phyloP scores from a whole-genome alignment of 2,888 invertebrate genomes.

The Cynaeus angustus region DNA sequence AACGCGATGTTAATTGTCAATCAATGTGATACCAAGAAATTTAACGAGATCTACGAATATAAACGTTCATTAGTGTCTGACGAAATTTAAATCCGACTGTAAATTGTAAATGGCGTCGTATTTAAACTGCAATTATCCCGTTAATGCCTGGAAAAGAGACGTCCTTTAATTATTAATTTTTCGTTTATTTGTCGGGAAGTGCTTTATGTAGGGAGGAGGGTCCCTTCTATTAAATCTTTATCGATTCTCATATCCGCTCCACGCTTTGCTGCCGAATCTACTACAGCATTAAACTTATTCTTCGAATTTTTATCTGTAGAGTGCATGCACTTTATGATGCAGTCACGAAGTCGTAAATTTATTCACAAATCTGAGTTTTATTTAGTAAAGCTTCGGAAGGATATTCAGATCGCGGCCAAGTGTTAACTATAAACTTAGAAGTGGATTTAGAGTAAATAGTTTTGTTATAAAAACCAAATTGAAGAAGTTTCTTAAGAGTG shows the following conservation, averaged over 20 bases:
- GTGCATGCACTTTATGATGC: slow-evolving; percentile 2
- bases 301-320: background rate
- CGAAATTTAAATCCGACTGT: no score
- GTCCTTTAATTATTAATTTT: no score
- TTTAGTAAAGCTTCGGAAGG: background rate
- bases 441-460: slow-evolving; percentile 2
- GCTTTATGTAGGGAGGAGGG: no score
- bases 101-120: no score
- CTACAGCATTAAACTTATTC: background rate
- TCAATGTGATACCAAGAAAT: no score
- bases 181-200: no score
- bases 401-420: background rate
- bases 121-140: no score
- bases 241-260: background rate
- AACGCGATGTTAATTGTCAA: no score
- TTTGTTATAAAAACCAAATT: background rate
- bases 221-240: background rate
- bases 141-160: no score
- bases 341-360: background rate
- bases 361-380: background rate
- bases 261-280: background rate
- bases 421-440: background rate
- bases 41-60: no score
- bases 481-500: background rate
- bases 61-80: no score